A percentile compares a stretch with the other conserved stretches of the same genome.
phyloP scores from a whole-genome alignment of 1,140 invertebrate genomes.

The Drosophila bipectinata region DNA sequence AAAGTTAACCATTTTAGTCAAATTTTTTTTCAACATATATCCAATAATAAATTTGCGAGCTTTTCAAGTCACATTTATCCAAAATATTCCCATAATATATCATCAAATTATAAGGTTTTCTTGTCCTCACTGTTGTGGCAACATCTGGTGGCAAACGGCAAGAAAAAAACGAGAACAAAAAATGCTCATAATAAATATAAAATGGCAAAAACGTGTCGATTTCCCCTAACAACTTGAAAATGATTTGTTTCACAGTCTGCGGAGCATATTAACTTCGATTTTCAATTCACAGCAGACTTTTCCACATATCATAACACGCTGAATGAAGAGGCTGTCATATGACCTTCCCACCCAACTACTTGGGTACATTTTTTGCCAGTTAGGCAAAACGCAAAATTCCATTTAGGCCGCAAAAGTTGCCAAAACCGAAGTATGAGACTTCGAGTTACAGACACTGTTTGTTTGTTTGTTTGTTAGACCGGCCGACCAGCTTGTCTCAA shows the following conservation, averaged over 20 bases:
- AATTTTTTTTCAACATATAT: not conserved
- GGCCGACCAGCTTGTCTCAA: conserved; percentile 66
- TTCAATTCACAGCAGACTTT: conserved; percentile 68
- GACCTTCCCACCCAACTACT: conserved; percentile 28
- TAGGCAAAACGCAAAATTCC: conserved; percentile 67
- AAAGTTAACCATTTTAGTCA: not conserved
- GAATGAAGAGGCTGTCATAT: conserved; percentile 7
- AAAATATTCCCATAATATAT: conserved; percentile 50
- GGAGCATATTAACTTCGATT: conserved; percentile 81
- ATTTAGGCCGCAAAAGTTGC: conserved; percentile 75
- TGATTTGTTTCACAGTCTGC: conserved; percentile 83
- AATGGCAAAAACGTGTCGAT: conserved; percentile 83
- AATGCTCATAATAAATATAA: conserved; percentile 80
- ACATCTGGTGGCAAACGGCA: conserved; percentile 51
- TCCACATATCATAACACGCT: conserved; percentile 45
- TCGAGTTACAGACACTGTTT: conserved; percentile 46
- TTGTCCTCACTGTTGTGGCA: conserved; percentile 55
- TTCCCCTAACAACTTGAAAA: conserved; percentile 79
- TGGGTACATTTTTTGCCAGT: conserved; percentile 68
- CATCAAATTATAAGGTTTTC: conserved; percentile 66
- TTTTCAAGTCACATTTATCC: not conserved
- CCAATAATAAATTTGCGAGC: not conserved
- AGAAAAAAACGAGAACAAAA: conserved; percentile 37
- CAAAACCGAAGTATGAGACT: conserved; percentile 28
- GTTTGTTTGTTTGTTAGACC: conserved; percentile 53